Base-by-base conservation (phyloP, 2,888 invertebrate genomes). In the Frankliniella fusca region DNA sequence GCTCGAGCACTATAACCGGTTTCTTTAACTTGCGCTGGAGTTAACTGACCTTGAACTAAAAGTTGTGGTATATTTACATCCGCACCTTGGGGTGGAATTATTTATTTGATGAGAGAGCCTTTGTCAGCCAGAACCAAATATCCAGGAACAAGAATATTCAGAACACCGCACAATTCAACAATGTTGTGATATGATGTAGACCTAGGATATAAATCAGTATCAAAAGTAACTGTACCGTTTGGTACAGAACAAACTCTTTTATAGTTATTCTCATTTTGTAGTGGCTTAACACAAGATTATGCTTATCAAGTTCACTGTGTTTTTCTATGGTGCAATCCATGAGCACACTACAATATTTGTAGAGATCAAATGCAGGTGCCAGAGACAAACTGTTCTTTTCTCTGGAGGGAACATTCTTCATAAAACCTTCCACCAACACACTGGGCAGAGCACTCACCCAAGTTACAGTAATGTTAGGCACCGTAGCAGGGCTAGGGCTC, bases 271-370 rank as follows among this genome's bases (percentile, higher is more conserved):
- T 28, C 48, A 28, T 27, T 80, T 82, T 82, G 70, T 82, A 82
- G 48, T 11, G 48, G 15, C 65, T 70, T 70, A 80, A 80, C 48
- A 70, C 48, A 27, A 28, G 18, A 80, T 54, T 82, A 48, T 76
- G 10, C 38, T 76, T 23, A 10, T 48, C 15, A 12, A 82, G 27
- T 48, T 48, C 54, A 38, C 48, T 61, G 49, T 80, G 82, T 48
- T 48, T 49, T 82, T 61, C 80, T n/a, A 80, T 80, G 18, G 82
- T 82, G 48, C 81, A 80, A 82, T 82, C 82, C 12, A 82, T 80
- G 27, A 82, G 27, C 9, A 82, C 18, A 27, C 82, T 80, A 80
- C 80, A 80, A 54, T 65, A 48, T 18, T 65, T 9, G 12, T 50
- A 50, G 50, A 12, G 50, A 50, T 9, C 50, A 50, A 50, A 50